Percentiles rank a stretch among this genome's conserved stretches.
These are phyloP conservation scores for Dipus sagitta DNA, from an alignment of 2,797 vertebrate species.

Conservation along the genomic window DNA sequence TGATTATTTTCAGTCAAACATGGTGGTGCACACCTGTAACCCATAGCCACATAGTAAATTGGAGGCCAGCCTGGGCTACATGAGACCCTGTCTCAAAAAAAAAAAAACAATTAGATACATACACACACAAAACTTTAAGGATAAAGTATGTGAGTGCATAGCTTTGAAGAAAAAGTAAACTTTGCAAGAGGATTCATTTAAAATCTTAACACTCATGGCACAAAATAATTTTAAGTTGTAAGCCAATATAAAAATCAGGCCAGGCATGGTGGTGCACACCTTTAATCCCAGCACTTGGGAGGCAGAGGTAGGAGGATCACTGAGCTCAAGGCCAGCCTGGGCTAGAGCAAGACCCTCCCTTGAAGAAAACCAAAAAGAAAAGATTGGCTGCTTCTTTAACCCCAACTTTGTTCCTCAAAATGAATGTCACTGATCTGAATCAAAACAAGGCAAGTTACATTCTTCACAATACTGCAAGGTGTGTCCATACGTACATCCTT, in stretches of 20 bases:
- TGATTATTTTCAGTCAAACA: not conserved
- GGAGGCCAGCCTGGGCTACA: not conserved
- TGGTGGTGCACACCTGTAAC: not conserved
- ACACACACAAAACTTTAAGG: slow-evolving; percentile 68
- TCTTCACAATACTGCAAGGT: slow-evolving; percentile 67
- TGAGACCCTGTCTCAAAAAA: not conserved
- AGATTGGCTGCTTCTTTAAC: slow-evolving; percentile 37
- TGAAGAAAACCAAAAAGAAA: too few relatives aligned
- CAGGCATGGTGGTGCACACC: too few relatives aligned
- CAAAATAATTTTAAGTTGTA: slow-evolving; percentile 60
- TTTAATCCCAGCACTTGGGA: too few relatives aligned
- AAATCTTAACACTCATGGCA: slow-evolving; percentile 69
- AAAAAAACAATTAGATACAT: not conserved
- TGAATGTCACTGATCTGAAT: slow-evolving; percentile 44
- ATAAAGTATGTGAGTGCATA: slow-evolving; percentile 40
- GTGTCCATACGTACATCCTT: slow-evolving; percentile 18
- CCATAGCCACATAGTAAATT: not conserved
- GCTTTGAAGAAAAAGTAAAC: slow-evolving; percentile 75
- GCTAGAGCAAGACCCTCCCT: too few relatives aligned
- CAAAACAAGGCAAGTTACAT: not conserved
- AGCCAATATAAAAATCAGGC: slow-evolving; percentile 1
- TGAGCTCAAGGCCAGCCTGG: too few relatives aligned
- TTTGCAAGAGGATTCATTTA: slow-evolving; percentile 68
- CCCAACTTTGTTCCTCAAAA: not conserved
- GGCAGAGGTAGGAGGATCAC: too few relatives aligned